Percentiles rank a stretch among this genome's conserved stretches.
Evolutionary conservation across 2,797 vertebrate species (phyloP).

Genomic region (Sebastes matsubarae): DNA sequence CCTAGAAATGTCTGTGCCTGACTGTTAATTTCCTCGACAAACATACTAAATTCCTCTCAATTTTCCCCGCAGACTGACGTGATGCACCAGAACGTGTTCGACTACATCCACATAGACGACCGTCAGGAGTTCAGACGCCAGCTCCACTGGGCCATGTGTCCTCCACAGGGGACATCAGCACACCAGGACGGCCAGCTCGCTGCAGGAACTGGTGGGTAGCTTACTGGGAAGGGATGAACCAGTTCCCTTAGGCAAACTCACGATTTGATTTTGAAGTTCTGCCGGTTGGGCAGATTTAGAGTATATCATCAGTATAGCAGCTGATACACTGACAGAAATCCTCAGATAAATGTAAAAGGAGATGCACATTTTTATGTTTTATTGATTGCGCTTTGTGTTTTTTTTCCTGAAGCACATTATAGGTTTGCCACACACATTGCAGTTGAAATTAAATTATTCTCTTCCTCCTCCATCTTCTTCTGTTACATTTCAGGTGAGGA

Average conservation of each 20-base stretch:
- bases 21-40: neutral
- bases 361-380: neutral
- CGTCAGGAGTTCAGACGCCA: conserved; percentile 94
- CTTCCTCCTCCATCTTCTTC: neutral
- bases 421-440: neutral
- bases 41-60: neutral
- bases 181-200: conserved; percentile 81
- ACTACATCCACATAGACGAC: conserved; percentile 98
- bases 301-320: neutral
- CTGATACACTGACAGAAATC: neutral
- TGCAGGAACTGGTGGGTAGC: conserved; percentile 79
- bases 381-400: neutral
- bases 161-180: conserved; percentile 74
- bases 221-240: neutral
- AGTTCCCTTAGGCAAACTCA: neutral
- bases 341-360: neutral
- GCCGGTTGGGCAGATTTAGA: neutral
- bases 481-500: conserved; percentile 76
- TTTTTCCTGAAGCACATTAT: neutral
- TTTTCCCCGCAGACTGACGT: conserved; percentile 90
- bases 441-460: neutral
- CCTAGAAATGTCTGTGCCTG: neutral
- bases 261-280: too few species aligned
- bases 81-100: conserved; percentile 97
- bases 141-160: conserved; percentile 98